Evolutionary conservation across 2,888 invertebrate genomes (phyloP).

Genomic region (Nycteola revayana): DNA sequence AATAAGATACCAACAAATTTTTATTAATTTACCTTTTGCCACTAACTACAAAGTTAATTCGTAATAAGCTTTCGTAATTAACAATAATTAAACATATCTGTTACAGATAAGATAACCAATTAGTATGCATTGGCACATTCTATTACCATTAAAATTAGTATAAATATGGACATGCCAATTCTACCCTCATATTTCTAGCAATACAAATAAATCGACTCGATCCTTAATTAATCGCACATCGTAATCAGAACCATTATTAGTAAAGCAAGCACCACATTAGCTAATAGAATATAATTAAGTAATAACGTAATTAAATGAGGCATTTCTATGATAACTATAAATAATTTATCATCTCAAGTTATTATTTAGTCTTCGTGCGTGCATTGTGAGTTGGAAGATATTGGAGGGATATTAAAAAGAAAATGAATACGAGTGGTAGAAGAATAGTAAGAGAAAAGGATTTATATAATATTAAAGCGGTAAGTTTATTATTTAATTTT

Average conservation of each 20-base stretch:
- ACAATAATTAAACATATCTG: too few species aligned
- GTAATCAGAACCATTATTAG: constrained; percentile 15
- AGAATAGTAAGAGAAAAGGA: constrained; percentile 3
- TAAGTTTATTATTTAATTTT: constrained; percentile 10
- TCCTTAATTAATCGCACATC: constrained; percentile 16
- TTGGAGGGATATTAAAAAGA: not conserved
- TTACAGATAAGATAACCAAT: too few species aligned
- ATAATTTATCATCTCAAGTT: constrained; percentile 38
- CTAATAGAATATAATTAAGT: constrained; percentile 52
- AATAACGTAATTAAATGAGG: constrained; percentile 56
- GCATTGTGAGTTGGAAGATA: constrained; percentile 2
- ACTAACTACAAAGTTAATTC: too few species aligned
- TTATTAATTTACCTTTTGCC: too few species aligned
- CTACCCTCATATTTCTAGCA: too few species aligned
- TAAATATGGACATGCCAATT: too few species aligned
- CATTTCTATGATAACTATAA: constrained; percentile 47
- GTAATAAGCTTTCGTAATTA: too few species aligned
- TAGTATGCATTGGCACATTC: too few species aligned
- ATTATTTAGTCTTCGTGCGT: constrained; percentile 34
- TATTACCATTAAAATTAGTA: too few species aligned
- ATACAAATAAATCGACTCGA: too few species aligned
- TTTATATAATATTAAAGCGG: constrained; percentile 9
- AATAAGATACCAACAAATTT: too few species aligned
- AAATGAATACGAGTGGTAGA: constrained; percentile 5
- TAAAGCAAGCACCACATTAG: constrained; percentile 35